phyloP scores from a whole-genome alignment of 2,113 vertebrate species.

The Eonycteris spelaea region DNA sequence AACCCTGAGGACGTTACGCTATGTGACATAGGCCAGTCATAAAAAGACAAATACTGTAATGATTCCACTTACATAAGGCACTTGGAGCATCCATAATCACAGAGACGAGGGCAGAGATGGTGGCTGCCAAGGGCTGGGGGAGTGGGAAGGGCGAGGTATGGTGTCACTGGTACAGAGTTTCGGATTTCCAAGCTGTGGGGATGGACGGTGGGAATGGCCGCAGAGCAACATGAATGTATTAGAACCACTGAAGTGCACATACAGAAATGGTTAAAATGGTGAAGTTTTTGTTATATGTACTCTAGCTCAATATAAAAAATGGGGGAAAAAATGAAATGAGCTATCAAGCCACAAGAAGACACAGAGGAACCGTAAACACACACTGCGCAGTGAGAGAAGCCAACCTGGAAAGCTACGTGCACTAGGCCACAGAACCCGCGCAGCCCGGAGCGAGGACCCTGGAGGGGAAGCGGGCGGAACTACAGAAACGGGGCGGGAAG shows the following conservation, averaged over 20 bases:
- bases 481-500: rapidly evolving
- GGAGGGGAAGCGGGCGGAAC: too few relatives aligned
- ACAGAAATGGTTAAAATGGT: too few relatives aligned
- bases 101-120: too few relatives aligned
- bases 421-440: too few relatives aligned
- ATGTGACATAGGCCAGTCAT: neutral
- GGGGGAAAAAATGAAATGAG: neutral
- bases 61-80: rapidly evolving
- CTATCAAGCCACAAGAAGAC: neutral
- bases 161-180: neutral
- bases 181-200: neutral
- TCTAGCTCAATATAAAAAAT: neutral
- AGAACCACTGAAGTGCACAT: rapidly evolving
- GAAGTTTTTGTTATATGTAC: neutral
- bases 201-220: rapidly evolving
- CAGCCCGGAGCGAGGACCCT: too few relatives aligned
- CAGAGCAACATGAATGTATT: too few relatives aligned
- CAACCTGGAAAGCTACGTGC: rapidly evolving
- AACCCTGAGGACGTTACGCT: neutral
- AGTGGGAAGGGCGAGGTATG: rapidly evolving
- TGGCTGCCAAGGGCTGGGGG: too few relatives aligned
- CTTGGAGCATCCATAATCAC: neutral
- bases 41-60: neutral
- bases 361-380: neutral
- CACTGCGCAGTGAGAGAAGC: rapidly evolving